These are phyloP conservation scores for Natrix natrix DNA, from an alignment of 2,797 vertebrate genomes.

Conservation along the genomic window DNA sequence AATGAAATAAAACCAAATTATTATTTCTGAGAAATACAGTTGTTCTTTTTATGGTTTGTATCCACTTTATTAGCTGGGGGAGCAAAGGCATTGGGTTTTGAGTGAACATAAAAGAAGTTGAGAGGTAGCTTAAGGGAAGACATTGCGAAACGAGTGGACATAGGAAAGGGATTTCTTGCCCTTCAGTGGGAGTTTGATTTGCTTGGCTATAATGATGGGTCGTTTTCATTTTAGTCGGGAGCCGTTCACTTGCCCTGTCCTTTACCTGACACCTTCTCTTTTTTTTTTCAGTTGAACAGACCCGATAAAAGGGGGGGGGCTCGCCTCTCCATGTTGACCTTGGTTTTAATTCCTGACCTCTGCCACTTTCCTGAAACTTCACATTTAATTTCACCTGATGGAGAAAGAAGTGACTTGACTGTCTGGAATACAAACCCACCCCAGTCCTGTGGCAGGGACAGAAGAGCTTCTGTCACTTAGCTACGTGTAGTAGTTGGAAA, in stretches of 20 bases:
- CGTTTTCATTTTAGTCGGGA: background rate
- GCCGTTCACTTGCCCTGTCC: accelerated
- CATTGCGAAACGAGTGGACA: background rate
- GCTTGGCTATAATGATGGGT: background rate
- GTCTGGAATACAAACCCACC: background rate
- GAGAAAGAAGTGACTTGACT: constrained; percentile 21
- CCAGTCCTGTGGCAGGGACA: background rate
- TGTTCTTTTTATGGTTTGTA: background rate
- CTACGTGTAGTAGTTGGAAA: background rate
- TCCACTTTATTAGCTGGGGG: background rate
- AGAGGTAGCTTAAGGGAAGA: background rate
- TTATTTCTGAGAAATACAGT: background rate
- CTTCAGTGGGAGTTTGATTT: background rate
- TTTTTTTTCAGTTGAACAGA: constrained; percentile 35
- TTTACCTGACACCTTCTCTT: background rate
- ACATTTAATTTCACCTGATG: constrained; percentile 35
- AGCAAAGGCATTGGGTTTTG: background rate
- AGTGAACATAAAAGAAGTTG: background rate
- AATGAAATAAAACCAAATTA: background rate
- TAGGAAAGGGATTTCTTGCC: background rate
- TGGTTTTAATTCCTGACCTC: constrained; percentile 29
- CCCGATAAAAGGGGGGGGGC: constrained; percentile 7
- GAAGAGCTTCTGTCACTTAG: background rate
- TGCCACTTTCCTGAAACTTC: constrained; percentile 25
- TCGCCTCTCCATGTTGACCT: background rate